These are phyloP conservation scores for Mesorhabditis belari DNA, from an alignment of 2,888 invertebrate species.

Conservation along the genomic window DNA sequence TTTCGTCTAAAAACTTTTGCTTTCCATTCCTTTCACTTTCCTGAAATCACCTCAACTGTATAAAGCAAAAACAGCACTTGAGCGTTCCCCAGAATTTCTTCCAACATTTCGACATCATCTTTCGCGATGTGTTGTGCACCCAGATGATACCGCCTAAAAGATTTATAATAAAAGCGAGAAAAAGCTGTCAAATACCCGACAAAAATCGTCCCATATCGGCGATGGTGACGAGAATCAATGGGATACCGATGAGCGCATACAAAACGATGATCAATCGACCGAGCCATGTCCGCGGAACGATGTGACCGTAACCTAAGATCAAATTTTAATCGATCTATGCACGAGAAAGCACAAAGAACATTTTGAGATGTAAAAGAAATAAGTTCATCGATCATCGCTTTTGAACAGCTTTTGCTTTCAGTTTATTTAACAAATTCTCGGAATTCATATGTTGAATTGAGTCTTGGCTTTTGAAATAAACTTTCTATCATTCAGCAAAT, in stretches of 20 bases:
- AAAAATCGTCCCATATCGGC: conserved; percentile 53
- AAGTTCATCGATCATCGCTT: too few species aligned
- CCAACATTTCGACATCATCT: conserved; percentile 21
- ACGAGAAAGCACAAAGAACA: too few species aligned
- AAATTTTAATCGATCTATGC: not conserved
- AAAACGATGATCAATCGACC: conserved; percentile 50
- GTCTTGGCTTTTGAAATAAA: too few species aligned
- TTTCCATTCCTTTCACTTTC: conserved; percentile 1
- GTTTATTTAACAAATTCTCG: too few species aligned
- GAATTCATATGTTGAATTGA: too few species aligned
- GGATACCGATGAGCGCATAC: conserved; percentile 52
- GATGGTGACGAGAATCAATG: conserved; percentile 53
- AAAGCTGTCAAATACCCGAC: conserved; percentile 31
- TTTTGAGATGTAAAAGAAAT: too few species aligned
- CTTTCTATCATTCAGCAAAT: too few species aligned
- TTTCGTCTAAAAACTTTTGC: not conserved
- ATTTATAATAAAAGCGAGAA: not conserved
- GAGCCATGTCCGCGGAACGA: conserved; percentile 50
- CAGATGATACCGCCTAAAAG: conserved; percentile 48
- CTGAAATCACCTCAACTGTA: conserved; percentile 7
- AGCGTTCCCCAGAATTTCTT: conserved; percentile 26
- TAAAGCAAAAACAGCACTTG: conserved; percentile 29
- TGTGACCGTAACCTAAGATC: conserved; percentile 49
- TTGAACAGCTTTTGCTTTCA: too few species aligned
- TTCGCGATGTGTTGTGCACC: conserved; percentile 42